These are phyloP conservation scores for Pantala flavescens DNA, from an alignment of 1,140 invertebrate species.

Conservation along the genomic window DNA sequence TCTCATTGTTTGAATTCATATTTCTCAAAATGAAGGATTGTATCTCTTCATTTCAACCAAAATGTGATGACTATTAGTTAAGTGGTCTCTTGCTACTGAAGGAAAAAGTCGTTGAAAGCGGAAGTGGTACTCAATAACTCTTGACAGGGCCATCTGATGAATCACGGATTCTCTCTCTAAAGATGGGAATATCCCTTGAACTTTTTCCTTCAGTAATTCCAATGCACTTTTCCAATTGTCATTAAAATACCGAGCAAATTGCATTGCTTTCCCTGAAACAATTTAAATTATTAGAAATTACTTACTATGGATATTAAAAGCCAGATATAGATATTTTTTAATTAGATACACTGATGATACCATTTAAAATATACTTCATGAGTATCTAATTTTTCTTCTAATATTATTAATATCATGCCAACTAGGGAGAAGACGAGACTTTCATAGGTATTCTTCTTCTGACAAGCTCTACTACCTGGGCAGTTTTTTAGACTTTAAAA, in stretches of 20 bases:
- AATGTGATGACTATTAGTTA: constrained; percentile 96
- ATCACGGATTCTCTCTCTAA: constrained; percentile 89
- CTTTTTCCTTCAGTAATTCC: constrained; percentile 88
- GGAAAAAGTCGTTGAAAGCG: constrained; percentile 92
- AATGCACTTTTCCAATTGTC: constrained; percentile 89
- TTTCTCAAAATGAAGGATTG: constrained; percentile 47
- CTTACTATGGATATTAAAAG: no score
- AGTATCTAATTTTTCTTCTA: no score
- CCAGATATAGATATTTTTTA: no score
- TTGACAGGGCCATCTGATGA: constrained; percentile 85
- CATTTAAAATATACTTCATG: no score
- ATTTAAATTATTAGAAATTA: constrained; percentile 12
- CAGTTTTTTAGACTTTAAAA: no score
- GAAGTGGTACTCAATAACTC: constrained; percentile 96
- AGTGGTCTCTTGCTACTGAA: constrained; percentile 73
- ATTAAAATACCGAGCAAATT: constrained; percentile 80
- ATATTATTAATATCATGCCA: no score
- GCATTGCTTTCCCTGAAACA: constrained; percentile 55
- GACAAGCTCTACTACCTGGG: no score
- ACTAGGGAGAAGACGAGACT: no score
- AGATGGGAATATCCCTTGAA: constrained; percentile 91
- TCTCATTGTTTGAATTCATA: not conserved
- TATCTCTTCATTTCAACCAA: constrained; percentile 99
- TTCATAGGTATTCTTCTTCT: no score
- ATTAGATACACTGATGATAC: no score